Evolutionary conservation across 1,140 invertebrate genomes (phyloP).

Genomic region (Cataglyphis hispanica): DNA sequence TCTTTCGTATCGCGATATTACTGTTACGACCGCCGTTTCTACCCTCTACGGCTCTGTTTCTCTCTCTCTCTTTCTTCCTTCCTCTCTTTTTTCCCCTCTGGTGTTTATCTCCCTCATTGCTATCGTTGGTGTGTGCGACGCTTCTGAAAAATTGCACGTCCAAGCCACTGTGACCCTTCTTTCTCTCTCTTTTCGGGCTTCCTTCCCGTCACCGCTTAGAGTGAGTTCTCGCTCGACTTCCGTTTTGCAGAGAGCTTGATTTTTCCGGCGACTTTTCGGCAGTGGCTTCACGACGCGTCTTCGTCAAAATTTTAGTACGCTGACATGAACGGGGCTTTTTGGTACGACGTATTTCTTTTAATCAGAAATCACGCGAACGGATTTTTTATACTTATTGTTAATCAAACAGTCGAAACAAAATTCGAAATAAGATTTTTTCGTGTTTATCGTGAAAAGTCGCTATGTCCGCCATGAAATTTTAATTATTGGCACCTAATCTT

Average conservation of each 20-base stretch:
- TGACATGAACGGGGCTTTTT: slow-evolving; percentile 29
- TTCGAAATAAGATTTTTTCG: slow-evolving; percentile 37
- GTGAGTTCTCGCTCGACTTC: slow-evolving; percentile 32
- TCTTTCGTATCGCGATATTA: slow-evolving; percentile 58
- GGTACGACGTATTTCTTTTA: slow-evolving; percentile 16
- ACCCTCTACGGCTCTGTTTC: slow-evolving; percentile 17
- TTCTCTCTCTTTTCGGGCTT: slow-evolving; percentile 17
- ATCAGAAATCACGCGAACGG: slow-evolving; percentile 16
- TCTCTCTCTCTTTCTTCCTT: background rate
- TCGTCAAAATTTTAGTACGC: slow-evolving; percentile 53
- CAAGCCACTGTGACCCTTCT: slow-evolving; percentile 50
- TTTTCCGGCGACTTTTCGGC: slow-evolving; percentile 57
- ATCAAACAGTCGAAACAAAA: slow-evolving; percentile 45
- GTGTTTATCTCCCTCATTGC: background rate
- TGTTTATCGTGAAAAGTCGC: slow-evolving; percentile 34
- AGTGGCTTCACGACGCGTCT: slow-evolving; percentile 29
- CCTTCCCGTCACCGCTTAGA: slow-evolving; percentile 46
- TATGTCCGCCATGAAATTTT: slow-evolving; percentile 49
- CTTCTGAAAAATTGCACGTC: slow-evolving; percentile 61
- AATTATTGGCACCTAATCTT: slow-evolving; percentile 29
- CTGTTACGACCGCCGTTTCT: slow-evolving; percentile 52
- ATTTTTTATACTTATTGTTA: slow-evolving; percentile 24
- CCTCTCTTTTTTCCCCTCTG: slow-evolving; percentile 13
- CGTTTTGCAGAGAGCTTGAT: slow-evolving; percentile 47
- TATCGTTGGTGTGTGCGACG: slow-evolving; percentile 25